Base-by-base conservation (phyloP, 1,140 invertebrate genomes). In the Bombus pascuorum region DNA sequence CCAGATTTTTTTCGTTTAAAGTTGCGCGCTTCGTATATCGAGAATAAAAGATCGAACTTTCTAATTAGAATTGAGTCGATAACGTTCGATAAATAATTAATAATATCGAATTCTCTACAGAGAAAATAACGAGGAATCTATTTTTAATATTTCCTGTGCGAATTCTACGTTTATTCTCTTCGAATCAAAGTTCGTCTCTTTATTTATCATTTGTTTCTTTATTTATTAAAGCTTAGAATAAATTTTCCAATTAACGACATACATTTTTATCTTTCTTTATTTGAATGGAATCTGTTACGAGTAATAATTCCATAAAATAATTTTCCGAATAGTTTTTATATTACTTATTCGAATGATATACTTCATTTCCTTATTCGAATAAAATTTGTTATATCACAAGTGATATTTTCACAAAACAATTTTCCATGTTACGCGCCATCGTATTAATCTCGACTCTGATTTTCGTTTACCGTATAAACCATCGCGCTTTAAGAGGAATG, bases 401-500 rank as follows among this genome's bases (percentile, higher is more conserved):
- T 47, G 15, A 47, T 18, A 47, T 47, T 47, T 42, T 12, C 44
- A 3, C 3, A 18, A 73, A 44, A n/a, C 10, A 53, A 25, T 74
- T 22, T 74, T 53, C n/a, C 28, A 73, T 34, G 1, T 2, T 15
- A 18, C 6, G 8, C 3, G 2, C 9, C 5, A 22, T 37, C 15
- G 13, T 32, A 70, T 70, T 39, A 57, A 59, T 76, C 25, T 15
- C n/a, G 6, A 22, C 15, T 6, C 2, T 79, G 28, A 80, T 80
- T 53, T 70, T 34, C 32, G 15, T 44, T 75, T 25, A 66, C 66
- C 57, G 34, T 78, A 42, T 62, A 66, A 71, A 66, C 65, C 44
- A 32, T 22, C 76, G 68, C 10, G 83, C 70, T 86, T 79, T 73
- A 86, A 53, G 59, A 78, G 66, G 70, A 71, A 80, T 79, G 65